A percentile compares a stretch with the other conserved stretches of the same genome.
Conservation (phyloP, 2,113 vertebrate species). For the Alligator sinensis region DNA sequence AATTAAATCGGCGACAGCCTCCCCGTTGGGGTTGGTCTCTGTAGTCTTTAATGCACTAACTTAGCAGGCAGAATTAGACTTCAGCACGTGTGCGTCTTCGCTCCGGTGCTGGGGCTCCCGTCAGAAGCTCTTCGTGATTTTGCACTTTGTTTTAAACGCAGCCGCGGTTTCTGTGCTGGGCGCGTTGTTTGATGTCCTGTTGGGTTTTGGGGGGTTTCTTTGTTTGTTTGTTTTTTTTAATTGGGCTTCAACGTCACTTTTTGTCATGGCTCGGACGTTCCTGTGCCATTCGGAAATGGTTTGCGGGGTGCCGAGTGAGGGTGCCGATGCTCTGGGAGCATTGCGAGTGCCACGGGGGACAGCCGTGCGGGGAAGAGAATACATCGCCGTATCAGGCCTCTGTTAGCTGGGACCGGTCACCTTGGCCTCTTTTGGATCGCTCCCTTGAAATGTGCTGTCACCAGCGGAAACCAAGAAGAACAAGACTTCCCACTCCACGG, state of each 20-base stretch:
- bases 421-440: fast-evolving
- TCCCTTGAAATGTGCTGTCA: fast-evolving
- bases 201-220: background rate
- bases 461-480: background rate
- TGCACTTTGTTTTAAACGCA: slow-evolving; percentile 46
- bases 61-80: background rate
- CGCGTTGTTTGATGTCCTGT: background rate
- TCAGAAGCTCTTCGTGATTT: background rate
- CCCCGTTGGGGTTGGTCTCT: background rate
- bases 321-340: too few relatives aligned
- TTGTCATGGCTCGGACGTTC: background rate
- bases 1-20: background rate
- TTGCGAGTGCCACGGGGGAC: background rate
- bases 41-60: background rate
- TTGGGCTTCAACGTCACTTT: background rate
- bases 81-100: fast-evolving
- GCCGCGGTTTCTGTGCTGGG: fast-evolving
- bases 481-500: background rate
- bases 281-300: background rate
- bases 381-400: background rate
- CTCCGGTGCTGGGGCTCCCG: background rate
- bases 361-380: too few relatives aligned
- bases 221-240: background rate
- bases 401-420: too few relatives aligned
- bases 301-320: background rate